Conservation (phyloP, 2,113 vertebrate species). For the cat (Felis catus) region DNA sequence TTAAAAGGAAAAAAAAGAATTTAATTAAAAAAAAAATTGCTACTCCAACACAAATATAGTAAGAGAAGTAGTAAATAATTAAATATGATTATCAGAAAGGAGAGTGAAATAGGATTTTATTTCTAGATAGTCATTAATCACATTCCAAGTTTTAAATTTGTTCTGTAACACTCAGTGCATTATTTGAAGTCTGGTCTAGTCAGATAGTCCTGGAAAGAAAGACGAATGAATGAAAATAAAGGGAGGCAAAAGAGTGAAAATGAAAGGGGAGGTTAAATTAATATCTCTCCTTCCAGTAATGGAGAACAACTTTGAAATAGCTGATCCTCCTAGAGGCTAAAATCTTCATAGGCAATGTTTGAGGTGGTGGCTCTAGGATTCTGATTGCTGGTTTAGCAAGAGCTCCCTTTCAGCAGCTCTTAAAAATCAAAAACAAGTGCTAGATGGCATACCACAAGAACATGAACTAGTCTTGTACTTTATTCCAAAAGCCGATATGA, state of each 20-base stretch:
- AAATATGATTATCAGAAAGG: not conserved
- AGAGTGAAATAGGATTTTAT: not conserved
- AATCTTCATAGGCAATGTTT: not conserved
- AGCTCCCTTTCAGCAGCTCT: not conserved
- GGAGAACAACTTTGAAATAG: not conserved
- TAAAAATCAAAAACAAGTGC: not conserved
- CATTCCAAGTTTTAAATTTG: not conserved
- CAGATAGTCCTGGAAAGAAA: not conserved
- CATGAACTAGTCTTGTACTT: not conserved
- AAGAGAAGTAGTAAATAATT: not conserved
- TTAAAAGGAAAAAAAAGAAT: too few relatives aligned
- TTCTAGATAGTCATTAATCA: not conserved
- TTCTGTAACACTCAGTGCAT: not conserved
- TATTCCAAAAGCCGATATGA: not conserved
- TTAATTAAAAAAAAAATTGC: too few relatives aligned
- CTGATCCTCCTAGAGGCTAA: not conserved
- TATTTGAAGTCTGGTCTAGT: not conserved
- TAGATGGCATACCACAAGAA: not conserved
- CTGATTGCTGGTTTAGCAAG: not conserved
- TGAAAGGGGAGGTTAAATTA: not conserved
- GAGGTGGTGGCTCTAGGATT: not conserved
- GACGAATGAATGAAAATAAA: not conserved
- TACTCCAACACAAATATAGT: not conserved
- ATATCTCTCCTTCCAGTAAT: not conserved
- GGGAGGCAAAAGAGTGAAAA: not conserved